Evolutionary conservation across 2,888 invertebrate species (phyloP).

Genomic region (Chymomyza caudatula): DNA sequence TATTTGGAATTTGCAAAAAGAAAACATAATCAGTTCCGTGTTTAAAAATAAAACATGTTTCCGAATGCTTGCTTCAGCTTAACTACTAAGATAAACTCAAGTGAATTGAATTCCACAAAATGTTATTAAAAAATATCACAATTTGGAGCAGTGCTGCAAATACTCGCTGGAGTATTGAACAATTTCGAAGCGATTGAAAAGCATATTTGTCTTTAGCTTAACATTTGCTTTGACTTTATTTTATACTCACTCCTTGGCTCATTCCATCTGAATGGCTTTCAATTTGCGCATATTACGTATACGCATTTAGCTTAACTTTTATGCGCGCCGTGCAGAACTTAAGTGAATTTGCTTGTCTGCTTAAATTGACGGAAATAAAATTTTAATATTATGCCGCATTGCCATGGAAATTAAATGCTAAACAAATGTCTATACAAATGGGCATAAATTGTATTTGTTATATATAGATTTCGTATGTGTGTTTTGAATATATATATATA

Average conservation of each 20-base stretch:
- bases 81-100: background rate
- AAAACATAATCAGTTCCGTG: background rate
- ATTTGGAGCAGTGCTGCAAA: background rate
- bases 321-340: background rate
- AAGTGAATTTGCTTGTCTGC: slow-evolving; percentile 31
- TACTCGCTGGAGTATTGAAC: background rate
- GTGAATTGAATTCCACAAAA: background rate
- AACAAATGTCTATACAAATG: background rate
- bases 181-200: background rate
- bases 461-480: no score
- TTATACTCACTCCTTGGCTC: background rate
- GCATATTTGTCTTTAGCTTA: background rate
- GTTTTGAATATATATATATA: background rate
- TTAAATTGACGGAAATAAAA: background rate
- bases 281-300: background rate
- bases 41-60: background rate
- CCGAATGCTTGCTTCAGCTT: background rate
- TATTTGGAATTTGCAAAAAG: background rate
- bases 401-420: slow-evolving; percentile 1
- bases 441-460: background rate
- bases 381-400: background rate
- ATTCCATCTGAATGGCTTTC: background rate
- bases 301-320: background rate
- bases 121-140: background rate
- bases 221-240: background rate